Percentiles rank a stretch among this genome's conserved stretches.
Conservation (phyloP, 2,888 invertebrate genomes). For the Drosophila mayaguana region DNA sequence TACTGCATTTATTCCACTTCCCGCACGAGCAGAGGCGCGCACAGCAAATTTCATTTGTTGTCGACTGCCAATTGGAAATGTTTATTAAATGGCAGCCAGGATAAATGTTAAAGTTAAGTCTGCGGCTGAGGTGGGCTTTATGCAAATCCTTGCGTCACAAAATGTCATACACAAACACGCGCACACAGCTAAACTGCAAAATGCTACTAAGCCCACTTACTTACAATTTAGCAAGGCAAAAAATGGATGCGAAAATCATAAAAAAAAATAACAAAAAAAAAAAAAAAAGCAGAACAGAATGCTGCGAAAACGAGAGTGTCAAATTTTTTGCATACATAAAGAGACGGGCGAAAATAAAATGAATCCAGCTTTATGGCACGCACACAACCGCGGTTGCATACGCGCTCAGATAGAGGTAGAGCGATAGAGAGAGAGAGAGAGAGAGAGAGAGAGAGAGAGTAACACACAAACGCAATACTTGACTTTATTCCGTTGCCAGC, state of each 20-base stretch:
- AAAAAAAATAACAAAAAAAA: conserved; percentile 40
- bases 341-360: conserved; percentile 58
- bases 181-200: conserved; percentile 67
- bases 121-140: conserved; percentile 67
- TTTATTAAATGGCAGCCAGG: conserved; percentile 61
- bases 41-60: conserved; percentile 18
- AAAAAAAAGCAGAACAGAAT: conserved; percentile 38
- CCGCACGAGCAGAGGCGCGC: background rate
- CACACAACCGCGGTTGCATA: conserved; percentile 57
- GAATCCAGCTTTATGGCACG: conserved; percentile 78
- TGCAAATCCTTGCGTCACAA: conserved; percentile 68
- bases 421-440: background rate
- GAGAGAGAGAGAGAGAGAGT: background rate
- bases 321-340: conserved; percentile 76
- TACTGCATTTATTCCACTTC: background rate
- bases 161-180: conserved; percentile 44
- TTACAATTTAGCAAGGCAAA: conserved; percentile 70
- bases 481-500: conserved; percentile 67
- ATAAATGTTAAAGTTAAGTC: conserved; percentile 69
- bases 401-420: conserved; percentile 33
- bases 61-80: conserved; percentile 45
- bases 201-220: conserved; percentile 80
- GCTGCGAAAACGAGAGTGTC: conserved; percentile 78
- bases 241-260: conserved; percentile 50
- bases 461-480: conserved; percentile 52